Percentiles rank a stretch among this genome's conserved stretches.
Conservation (phyloP, 2,113 vertebrate genomes). For the Pantherophis guttatus region DNA sequence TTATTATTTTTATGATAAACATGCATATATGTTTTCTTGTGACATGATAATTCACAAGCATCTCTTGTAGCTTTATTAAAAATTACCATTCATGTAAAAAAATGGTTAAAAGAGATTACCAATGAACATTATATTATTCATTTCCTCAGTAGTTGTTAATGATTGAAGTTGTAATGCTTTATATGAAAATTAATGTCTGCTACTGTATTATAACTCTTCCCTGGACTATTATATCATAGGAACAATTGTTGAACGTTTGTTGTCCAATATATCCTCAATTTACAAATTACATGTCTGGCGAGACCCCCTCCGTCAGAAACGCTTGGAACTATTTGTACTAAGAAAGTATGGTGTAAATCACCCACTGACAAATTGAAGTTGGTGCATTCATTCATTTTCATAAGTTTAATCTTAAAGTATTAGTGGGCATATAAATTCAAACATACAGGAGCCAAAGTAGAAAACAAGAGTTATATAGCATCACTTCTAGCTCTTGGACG, state of each 20-base stretch:
- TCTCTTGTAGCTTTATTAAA: not conserved
- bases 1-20: not conserved
- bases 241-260: not conserved
- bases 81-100: not conserved
- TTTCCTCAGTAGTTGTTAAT: not conserved
- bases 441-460: not conserved
- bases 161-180: not conserved
- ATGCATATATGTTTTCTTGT: not conserved
- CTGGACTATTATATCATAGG: not conserved
- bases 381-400: not conserved
- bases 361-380: conserved; percentile 5
- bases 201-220: not conserved
- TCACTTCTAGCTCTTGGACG: conserved; percentile 9
- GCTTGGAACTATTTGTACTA: not conserved
- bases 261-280: not conserved
- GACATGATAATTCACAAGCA: not conserved
- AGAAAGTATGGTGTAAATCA: not conserved
- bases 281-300: not conserved
- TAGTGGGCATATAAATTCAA: conserved; percentile 11
- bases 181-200: not conserved
- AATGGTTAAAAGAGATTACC: not conserved
- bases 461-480: conserved; percentile 2
- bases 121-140: not conserved
- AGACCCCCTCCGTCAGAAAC: not conserved
- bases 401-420: conserved; percentile 1